These are phyloP conservation scores for Chloroceryle aenea DNA, from an alignment of 2,113 vertebrate genomes.

Conservation along the genomic window DNA sequence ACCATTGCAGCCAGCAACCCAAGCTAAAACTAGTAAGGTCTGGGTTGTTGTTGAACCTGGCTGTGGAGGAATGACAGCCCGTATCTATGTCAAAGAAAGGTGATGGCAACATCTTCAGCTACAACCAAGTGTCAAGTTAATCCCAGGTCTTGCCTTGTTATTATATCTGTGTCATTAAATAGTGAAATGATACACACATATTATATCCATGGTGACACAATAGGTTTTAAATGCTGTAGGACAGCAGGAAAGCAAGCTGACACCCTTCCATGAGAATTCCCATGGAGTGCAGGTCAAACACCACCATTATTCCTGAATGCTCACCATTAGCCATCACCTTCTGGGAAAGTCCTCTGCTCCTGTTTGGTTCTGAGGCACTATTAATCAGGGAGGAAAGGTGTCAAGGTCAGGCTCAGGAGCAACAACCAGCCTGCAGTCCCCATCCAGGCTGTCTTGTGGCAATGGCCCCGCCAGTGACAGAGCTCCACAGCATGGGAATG, in stretches of 20 bases:
- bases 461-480: not conserved
- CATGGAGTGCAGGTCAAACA: not conserved
- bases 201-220: not conserved
- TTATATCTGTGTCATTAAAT: not conserved
- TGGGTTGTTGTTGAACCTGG: not conserved
- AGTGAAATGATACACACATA: not conserved
- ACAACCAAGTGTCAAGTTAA: not conserved
- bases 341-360: not conserved
- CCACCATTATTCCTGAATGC: not conserved
- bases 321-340: not conserved
- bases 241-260: not conserved
- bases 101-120: not conserved
- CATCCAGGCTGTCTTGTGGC: accelerated
- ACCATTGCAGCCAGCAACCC: not conserved
- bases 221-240: not conserved
- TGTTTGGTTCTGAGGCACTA: not conserved
- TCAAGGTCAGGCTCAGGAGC: not conserved
- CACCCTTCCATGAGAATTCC: not conserved
- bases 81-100: not conserved
- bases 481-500: accelerated
- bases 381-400: not conserved
- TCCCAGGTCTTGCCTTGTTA: not conserved
- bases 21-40: not conserved
- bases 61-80: not conserved
- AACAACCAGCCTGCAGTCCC: not conserved